phyloP scores from a whole-genome alignment of 2,888 invertebrate species.

The Euzetes globulus region DNA sequence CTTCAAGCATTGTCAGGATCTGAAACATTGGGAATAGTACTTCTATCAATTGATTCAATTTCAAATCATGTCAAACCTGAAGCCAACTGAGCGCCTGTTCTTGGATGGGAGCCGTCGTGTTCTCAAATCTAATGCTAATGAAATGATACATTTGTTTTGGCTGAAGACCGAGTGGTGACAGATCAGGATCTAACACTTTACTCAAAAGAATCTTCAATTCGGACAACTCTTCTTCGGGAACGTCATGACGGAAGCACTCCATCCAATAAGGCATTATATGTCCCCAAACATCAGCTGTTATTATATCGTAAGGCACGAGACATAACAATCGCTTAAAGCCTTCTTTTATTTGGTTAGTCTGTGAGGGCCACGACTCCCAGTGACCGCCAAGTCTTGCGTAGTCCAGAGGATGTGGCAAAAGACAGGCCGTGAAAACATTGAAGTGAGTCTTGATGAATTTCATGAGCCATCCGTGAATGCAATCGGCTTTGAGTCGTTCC shows the following conservation, averaged over 20 bases:
- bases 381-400: conserved; percentile 92
- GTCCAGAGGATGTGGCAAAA: conserved; percentile 91
- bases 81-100: conserved; percentile 83
- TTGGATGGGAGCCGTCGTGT: conserved; percentile 70
- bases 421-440: conserved; percentile 80
- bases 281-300: conserved; percentile 91
- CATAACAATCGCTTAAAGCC: conserved; percentile 89
- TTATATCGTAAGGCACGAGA: conserved; percentile 92
- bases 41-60: not conserved
- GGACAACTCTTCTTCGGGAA: conserved; percentile 74
- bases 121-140: conserved; percentile 72
- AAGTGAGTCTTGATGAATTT: conserved; percentile 74
- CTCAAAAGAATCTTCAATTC: conserved; percentile 74
- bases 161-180: conserved; percentile 88
- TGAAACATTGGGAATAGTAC: conserved; percentile 41
- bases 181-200: conserved; percentile 93
- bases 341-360: conserved; percentile 82
- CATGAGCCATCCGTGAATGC: conserved; percentile 85
- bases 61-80: conserved; percentile 55
- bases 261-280: conserved; percentile 99
- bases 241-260: conserved; percentile 89
- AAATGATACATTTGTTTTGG: conserved; percentile 92
- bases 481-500: conserved; percentile 82
- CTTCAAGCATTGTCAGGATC: conserved; percentile 72
- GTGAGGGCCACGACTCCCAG: conserved; percentile 72